Conservation (phyloP, 2,888 invertebrate species). For the Torymus texanus region DNA sequence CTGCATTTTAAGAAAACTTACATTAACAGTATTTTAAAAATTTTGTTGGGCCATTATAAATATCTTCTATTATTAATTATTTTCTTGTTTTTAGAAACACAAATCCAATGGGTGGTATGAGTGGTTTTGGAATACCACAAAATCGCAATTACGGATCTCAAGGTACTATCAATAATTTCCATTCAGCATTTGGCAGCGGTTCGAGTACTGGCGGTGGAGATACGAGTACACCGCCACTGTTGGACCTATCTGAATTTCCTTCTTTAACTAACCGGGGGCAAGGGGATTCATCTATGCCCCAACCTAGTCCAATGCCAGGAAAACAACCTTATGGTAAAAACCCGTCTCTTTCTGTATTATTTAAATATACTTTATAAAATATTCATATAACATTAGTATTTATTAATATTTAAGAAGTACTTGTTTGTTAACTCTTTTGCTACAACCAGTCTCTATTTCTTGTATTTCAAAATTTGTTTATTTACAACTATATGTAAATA, state of each 20-base stretch:
- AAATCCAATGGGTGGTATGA: slow-evolving; percentile 80
- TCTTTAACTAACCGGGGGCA: slow-evolving; percentile 92
- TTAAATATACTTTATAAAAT: background rate
- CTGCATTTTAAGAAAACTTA: background rate
- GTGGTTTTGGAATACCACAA: slow-evolving; percentile 80
- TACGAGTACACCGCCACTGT: slow-evolving; percentile 88
- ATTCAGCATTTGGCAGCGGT: slow-evolving; percentile 85
- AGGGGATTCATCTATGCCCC: slow-evolving; percentile 86
- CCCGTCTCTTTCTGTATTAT: too few relatives aligned
- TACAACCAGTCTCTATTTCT: background rate
- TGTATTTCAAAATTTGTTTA: background rate
- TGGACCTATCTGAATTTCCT: slow-evolving; percentile 95
- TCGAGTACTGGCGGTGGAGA: slow-evolving; percentile 78
- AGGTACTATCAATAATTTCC: slow-evolving; percentile 79
- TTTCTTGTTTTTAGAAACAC: slow-evolving; percentile 75
- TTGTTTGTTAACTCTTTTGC: too few relatives aligned
- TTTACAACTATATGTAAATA: background rate
- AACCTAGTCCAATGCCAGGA: slow-evolving; percentile 89
- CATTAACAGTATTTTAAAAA: background rate
- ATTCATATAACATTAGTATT: background rate
- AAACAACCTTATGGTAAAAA: slow-evolving; percentile 92
- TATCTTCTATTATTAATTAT: background rate
- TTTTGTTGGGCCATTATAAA: background rate
- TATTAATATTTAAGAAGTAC: background rate
- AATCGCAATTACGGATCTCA: slow-evolving; percentile 77